Evolutionary conservation across 2,888 invertebrate genomes (phyloP), one percentile per base, ranked within the genome.

Genomic region (Melieria picta): DNA sequence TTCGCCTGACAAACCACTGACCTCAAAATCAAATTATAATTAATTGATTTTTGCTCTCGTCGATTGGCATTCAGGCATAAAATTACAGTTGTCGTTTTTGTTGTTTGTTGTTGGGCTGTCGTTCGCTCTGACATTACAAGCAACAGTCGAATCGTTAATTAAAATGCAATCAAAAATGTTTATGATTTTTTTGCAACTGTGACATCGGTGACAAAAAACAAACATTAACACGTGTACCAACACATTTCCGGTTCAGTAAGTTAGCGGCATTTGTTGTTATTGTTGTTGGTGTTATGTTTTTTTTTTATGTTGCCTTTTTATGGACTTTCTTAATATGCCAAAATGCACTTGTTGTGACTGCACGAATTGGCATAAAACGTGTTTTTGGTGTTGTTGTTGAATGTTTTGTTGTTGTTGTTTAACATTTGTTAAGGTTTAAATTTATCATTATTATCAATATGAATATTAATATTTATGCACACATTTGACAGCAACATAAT

Each of bases 11-110:
- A 30, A 30, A 30, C 9, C 46, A 52, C 11, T 67, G 60, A 45
- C 67, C 52, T 52, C 60, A 67, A 60, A 67, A 52, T 52, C 52
- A 67, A 52, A 67, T 61, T 61, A 60, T 67, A 43, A 67, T 61
- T 60, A 60, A 67, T 60, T 52, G 52, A 7, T 61, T 58, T 47
- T 52, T 46, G 30, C 30, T 67, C 52, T 52, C 52, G 30, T 48
- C 45, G 52, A 60, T 16, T 60, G 2, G 46, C 42, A 60, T 52
- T 16, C 52, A 11, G 45, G 5, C 42, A 11, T 13, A 65, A 65
- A 56, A 30, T 30, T 30, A 30, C 30, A 30, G 30, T 30, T 30
- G 30, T 30, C 30, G 30, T 30, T 30, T 30, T 30, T 1, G 1
- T 30, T 30, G 30, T 30, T 30, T 46, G 55, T 47, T 56, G 7